Conservation (phyloP, 2,113 vertebrate species). For the Pituophis catenifer region DNA sequence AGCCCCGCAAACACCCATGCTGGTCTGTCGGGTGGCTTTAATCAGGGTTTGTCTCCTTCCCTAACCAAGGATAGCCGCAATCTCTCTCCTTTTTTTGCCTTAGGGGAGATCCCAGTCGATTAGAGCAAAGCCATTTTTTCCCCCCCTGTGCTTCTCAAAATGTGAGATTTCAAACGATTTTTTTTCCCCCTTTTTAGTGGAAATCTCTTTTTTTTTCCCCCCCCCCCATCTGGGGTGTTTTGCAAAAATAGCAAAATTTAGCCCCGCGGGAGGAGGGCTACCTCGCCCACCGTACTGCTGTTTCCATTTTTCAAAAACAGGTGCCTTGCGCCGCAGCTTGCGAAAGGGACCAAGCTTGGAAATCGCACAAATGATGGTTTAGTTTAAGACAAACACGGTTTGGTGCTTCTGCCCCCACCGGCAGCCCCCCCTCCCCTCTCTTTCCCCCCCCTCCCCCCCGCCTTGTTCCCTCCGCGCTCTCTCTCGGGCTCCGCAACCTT, state of each 20-base stretch:
- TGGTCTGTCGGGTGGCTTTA: not conserved
- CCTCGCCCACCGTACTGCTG: not conserved
- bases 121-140: not conserved
- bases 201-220: not conserved
- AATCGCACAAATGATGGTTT: not conserved
- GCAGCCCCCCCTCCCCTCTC: no score
- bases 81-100: not conserved
- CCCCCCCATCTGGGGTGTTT: not conserved
- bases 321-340: not conserved
- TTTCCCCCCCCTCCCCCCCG: no score
- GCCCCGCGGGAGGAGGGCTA: no score
- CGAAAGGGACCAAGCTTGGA: not conserved
- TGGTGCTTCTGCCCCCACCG: no score
- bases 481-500: not conserved
- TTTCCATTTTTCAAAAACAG: not conserved
- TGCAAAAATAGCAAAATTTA: not conserved
- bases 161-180: not conserved
- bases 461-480: not conserved
- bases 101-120: not conserved
- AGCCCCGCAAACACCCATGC: not conserved
- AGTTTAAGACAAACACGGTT: not conserved
- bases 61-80: not conserved
- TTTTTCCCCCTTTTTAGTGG: not conserved
- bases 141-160: not conserved
- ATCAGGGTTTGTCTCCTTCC: not conserved